phyloP scores from a whole-genome alignment of 1,140 invertebrate species.

The Habropoda laboriosa region DNA sequence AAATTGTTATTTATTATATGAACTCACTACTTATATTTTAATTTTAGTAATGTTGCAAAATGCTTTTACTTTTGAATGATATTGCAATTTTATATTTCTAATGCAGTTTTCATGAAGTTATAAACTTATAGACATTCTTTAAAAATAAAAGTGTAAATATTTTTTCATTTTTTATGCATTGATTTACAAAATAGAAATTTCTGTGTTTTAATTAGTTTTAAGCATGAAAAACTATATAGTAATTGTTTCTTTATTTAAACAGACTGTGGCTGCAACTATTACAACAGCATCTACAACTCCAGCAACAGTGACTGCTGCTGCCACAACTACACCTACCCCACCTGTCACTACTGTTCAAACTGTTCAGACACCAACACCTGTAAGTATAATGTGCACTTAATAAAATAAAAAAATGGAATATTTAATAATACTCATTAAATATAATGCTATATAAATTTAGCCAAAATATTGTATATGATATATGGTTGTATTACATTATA shows the following conservation, averaged over 20 bases:
- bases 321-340: slow-evolving; percentile 64
- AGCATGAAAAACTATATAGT: slow-evolving; percentile 17
- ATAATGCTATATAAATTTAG: background rate
- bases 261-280: slow-evolving; percentile 78
- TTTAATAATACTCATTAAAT: background rate
- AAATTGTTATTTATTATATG: slow-evolving; percentile 21
- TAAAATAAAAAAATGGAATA: background rate
- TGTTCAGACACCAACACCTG: slow-evolving; percentile 73
- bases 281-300: slow-evolving; percentile 73
- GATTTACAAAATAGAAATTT: background rate
- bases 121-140: background rate
- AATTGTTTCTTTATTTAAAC: slow-evolving; percentile 40
- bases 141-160: background rate
- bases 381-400: slow-evolving; percentile 59
- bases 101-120: background rate
- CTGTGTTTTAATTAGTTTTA: slow-evolving; percentile 15
- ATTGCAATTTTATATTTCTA: slow-evolving; percentile 11
- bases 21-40: slow-evolving; percentile 42
- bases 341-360: slow-evolving; percentile 69
- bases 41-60: slow-evolving; percentile 31
- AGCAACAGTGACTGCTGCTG: slow-evolving; percentile 70
- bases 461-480: background rate
- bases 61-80: slow-evolving; percentile 16
- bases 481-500: background rate
- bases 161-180: background rate